Evolutionary conservation across 2,113 vertebrate species (phyloP).

Genomic region (rabbit (Oryctolagus cuniculus)): mOryCun1.1 NC_091442.1:42490001-42490500

Average conservation of each 20-base stretch:
- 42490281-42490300: conserved; percentile 99
- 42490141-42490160: not conserved
- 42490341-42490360: not conserved
- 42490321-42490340: conserved; percentile 90
- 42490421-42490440: not conserved
- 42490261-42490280: conserved; percentile 98
- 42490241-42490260: conserved; percentile 98
- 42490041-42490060: not conserved
- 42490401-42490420: not conserved
- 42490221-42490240: conserved; percentile 99
- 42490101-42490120: not conserved
- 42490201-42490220: conserved; percentile 84
- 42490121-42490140: conserved; percentile 32
- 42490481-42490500: not conserved
- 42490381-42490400: not conserved
- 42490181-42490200: conserved; percentile 57
- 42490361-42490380: not conserved
- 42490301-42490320: conserved; percentile 97
- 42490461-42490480: not conserved
- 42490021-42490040: conserved; percentile 36
- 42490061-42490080: not conserved
- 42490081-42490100: conserved; percentile 31
- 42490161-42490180: not conserved
- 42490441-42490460: not conserved
- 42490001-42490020: conserved; percentile 16